Evolutionary conservation across 2,888 invertebrate species (phyloP), one percentile per base, ranked within the genome.

Genomic region (Meliscaeva auricollis): DNA sequence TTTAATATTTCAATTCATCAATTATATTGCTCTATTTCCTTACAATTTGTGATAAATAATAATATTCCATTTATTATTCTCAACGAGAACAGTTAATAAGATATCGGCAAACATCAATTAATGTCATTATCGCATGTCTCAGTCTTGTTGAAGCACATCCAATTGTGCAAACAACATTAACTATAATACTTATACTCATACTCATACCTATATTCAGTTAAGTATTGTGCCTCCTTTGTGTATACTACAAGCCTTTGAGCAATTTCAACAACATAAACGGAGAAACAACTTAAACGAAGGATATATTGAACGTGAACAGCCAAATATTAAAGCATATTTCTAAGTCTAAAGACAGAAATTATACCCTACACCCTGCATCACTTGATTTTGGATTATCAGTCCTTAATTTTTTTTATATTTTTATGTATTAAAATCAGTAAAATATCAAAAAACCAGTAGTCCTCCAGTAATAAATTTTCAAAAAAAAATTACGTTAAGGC

Each of bases 51-150:
- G 30, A 62, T 44, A 46, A 64, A 46, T 64, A 30, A 44, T 15
- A 4, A n/a, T n/a, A n/a, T n/a, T n/a, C n/a, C 4, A 7, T 41
- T 64, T 15, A 46, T 64, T 64, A 46, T 5, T 17, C 8, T 1
- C 46, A 64, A 64, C 64, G 46, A 38, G 11, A 8, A 38, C 3
- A 22, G 50, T 66, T 50, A 66, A 66, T 50, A 48, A 66, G 35
- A 50, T 66, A 66, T 66, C 11, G 66, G 44, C 60, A 70, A 62
- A 62, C 69, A 69, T 70, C 62, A 70, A 70, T 54, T 70, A 62
- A 44, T 77, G 66, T 66, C 66, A 50, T 5, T 62, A 52, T 58
- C 77, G 70, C 52, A 80, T 69, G 80, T 48, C 52, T 35, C 35
- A 6, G 22, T 35, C 35, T 38, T 20, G 6, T 20, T 60, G 20